These are phyloP conservation scores for Dicaeum eximium DNA, from an alignment of 2,113 vertebrate species.

Conservation along the genomic window DNA sequence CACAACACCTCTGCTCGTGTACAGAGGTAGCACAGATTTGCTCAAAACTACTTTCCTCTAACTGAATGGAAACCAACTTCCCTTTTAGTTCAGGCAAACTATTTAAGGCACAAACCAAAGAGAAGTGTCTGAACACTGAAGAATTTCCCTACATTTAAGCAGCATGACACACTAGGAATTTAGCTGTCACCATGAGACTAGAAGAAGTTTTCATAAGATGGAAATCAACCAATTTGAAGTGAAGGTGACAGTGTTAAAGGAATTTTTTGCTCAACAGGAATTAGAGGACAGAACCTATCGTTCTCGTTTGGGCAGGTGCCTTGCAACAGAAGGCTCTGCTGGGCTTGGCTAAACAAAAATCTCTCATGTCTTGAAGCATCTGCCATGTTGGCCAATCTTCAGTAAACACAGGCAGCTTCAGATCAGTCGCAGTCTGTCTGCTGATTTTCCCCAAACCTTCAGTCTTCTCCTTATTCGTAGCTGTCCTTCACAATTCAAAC, in stretches of 20 bases:
- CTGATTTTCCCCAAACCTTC: neutral
- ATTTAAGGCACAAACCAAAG: neutral
- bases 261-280: neutral
- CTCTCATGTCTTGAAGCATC: constrained; percentile 17
- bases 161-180: neutral
- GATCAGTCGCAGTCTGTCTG: neutral
- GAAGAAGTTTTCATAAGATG: neutral
- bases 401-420: neutral
- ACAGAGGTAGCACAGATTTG: neutral
- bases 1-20: neutral
- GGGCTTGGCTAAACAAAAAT: constrained; percentile 53
- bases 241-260: neutral
- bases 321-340: constrained; percentile 53
- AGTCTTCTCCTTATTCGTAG: neutral
- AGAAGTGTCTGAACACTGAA: neutral
- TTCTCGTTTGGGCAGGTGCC: neutral
- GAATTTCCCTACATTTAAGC: neutral
- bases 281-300: neutral
- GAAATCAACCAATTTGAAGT: neutral
- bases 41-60: neutral
- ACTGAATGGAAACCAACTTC: neutral
- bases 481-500: neutral
- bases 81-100: neutral
- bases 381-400: constrained; percentile 38
- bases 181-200: neutral